These are phyloP conservation scores for Dinocampus coccinellae DNA, from an alignment of 2,888 invertebrate species.

Conservation along the genomic window DNA sequence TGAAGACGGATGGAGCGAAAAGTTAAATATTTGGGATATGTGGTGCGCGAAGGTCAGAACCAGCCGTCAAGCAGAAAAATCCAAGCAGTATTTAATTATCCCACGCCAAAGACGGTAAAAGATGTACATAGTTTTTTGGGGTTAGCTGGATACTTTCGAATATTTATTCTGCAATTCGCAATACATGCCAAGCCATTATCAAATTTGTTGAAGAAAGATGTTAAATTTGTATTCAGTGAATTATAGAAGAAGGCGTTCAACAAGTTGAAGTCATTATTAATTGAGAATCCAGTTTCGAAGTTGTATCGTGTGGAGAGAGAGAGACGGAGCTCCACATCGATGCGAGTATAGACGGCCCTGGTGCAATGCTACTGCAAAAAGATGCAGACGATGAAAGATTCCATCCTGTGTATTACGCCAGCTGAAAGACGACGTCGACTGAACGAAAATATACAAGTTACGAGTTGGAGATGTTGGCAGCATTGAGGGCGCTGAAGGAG, in stretches of 20 bases:
- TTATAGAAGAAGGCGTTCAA: conserved; percentile 41
- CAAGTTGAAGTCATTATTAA: conserved; percentile 37
- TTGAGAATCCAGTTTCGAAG: conserved; percentile 33
- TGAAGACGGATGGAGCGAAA: conserved; percentile 32
- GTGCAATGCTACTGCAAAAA: conserved; percentile 25
- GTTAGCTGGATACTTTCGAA: conserved; percentile 39
- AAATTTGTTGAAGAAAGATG: conserved; percentile 33
- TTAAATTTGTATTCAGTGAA: conserved; percentile 35
- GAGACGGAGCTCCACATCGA: conserved; percentile 35
- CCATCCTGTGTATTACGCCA: conserved; percentile 34
- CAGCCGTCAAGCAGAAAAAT: conserved; percentile 33
- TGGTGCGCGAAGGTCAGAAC: conserved; percentile 12
- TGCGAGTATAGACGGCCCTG: conserved; percentile 19
- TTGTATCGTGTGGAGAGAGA: conserved; percentile 27
- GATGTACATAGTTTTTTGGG: conserved; percentile 45
- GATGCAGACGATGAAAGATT: too few species aligned
- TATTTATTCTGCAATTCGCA: conserved; percentile 42
- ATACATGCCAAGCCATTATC: conserved; percentile 39
- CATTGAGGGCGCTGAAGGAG: conserved; percentile 46
- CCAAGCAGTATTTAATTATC: conserved; percentile 34
- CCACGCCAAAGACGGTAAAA: conserved; percentile 33
- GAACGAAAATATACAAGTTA: conserved; percentile 48
- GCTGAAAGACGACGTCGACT: conserved; percentile 42
- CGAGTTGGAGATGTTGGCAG: conserved; percentile 50
- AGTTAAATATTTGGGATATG: conserved; percentile 41